Evolutionary conservation across 2,888 invertebrate genomes (phyloP), one percentile per base, ranked within the genome.

Genomic region (Deilephila elpenor): DNA sequence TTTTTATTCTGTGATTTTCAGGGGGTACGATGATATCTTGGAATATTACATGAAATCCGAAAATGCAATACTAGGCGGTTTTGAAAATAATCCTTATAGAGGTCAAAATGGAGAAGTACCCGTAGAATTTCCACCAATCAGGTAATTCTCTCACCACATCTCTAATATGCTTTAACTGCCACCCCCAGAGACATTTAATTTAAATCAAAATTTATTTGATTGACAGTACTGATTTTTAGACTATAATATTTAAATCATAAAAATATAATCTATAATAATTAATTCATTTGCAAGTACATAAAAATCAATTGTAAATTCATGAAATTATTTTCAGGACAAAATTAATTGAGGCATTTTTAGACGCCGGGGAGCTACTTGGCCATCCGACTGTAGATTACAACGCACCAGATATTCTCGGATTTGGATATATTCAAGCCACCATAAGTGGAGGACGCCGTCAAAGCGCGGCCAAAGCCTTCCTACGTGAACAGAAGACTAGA

Each of bases 341-440:
- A 80, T 78, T 94, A 76, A 75, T 88, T 5, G 83, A 86, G 59
- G 94, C 96, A 0, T 97, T 96, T 84, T 86, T 97, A 0, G 91
- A 95, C 77, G 96, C 96, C 1, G 96, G 96, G 3, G 93, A 95
- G 83, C 93, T 96, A 83, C 94, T 96, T 56, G 97, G 97, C 0
- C 96, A 96, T 84, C 93, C 94, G 0, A 95, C 96, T 67, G 93
- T 96, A 17, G 97, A 98, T 84, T 97, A 97, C 84, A 97, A 97
- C 82, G 95, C 95, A 51, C 93, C 94, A 2, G 89, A 95, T 7
- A 95, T 96, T 80, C 83, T 96, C 78, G 97, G 97, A 4, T 97
- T 96, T 51, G 96, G 96, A 0, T 95, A 95, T 80, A 95, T 97
- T 0, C 97, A 97, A 88, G 95, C 95, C 0, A 96, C 95, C 0